Percentiles rank a stretch among this genome's conserved stretches.
Evolutionary conservation across 2,797 vertebrate species (phyloP).

Genomic region (Melanogrammus aeglefinus): DNA sequence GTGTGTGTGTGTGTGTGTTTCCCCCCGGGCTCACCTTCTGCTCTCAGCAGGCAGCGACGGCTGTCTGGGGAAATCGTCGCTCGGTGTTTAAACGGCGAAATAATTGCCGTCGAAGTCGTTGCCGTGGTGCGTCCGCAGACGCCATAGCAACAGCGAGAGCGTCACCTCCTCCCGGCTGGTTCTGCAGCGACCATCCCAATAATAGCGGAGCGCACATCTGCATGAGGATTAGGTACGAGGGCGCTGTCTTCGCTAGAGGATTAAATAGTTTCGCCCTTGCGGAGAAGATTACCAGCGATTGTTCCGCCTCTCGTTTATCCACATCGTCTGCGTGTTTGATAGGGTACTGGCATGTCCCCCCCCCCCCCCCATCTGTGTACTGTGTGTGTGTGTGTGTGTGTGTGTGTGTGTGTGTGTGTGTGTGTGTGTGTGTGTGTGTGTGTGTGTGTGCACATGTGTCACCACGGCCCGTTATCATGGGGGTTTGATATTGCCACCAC

Average conservation of each 20-base stretch:
- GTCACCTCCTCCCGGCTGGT: neutral
- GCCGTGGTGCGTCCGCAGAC: neutral
- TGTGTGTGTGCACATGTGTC: neutral
- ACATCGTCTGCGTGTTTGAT: conserved; percentile 6
- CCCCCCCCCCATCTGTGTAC: neutral
- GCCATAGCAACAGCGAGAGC: neutral
- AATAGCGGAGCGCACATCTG: conserved; percentile 10
- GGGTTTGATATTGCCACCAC: conserved; percentile 28
- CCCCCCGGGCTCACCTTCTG: neutral
- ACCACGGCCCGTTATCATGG: conserved; percentile 21
- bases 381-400: neutral
- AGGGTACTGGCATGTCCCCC: conserved; percentile 15
- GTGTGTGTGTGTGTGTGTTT: no score
- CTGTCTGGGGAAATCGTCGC: neutral
- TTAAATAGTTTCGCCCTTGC: conserved; percentile 13
- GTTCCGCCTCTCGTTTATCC: neutral
- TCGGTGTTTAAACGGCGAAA: neutral
- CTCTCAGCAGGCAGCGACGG: neutral
- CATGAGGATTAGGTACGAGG: neutral
- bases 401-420: neutral
- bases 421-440: neutral
- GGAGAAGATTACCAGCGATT: conserved; percentile 6
- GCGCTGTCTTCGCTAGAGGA: conserved; percentile 5
- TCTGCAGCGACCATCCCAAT: conserved; percentile 8
- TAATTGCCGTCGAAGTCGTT: neutral